Base-by-base conservation (phyloP, 2,797 vertebrate species). In the Acanthornis magna region DNA sequence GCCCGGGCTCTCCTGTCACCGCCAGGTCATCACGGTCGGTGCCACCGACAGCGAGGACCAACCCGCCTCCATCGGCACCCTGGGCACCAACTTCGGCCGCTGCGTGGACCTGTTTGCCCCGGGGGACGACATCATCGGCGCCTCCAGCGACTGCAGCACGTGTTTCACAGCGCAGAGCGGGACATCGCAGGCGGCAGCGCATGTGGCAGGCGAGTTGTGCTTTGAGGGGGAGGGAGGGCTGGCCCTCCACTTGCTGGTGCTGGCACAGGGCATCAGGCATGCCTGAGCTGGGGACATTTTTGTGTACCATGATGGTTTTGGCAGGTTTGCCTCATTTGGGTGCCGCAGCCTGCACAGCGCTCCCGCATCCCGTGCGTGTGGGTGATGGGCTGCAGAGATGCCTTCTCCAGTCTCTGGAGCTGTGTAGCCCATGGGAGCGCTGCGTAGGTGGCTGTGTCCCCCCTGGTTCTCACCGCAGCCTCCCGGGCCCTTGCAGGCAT, bases 71-170 rank as follows among this genome's bases (percentile, higher is more conserved):
- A 97, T 98, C 40, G 98, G 98, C 70, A 97, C 91, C 3, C 97
- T 98, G 19, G 98, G 99, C 57, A 99, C 98, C 77, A 99, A 99
- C 92, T 98, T 98, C 0, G 99, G 99, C 58, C 98, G 97, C 91
- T 99, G 99, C 1, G 97, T 99, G 70, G 99, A 99, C 70, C 77
- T 99, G 61, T 99, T 99, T 25, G 99, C 98, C 10, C 99, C 99
- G 0, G 99, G 99, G 12, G 98, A 99, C 7, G 98, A 99, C 96
- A 99, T 99, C 27, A 88, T 99, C 0, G 98, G 99, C 1, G 98
- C 98, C 57, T 99, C 98, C 71, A 99, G 99, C 2, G 99, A 98
- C 96, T 99, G 99, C 68, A 98, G 97, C 91, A 98, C 98, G 8
- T 99, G 99, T 86, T 99, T 99, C 79, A 98, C 96, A 1, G 98